A percentile compares a stretch with the other conserved stretches of the same genome.
Evolutionary conservation across 2,888 invertebrate genomes (phyloP).

Genomic region (Sminthurides aquaticus): DNA sequence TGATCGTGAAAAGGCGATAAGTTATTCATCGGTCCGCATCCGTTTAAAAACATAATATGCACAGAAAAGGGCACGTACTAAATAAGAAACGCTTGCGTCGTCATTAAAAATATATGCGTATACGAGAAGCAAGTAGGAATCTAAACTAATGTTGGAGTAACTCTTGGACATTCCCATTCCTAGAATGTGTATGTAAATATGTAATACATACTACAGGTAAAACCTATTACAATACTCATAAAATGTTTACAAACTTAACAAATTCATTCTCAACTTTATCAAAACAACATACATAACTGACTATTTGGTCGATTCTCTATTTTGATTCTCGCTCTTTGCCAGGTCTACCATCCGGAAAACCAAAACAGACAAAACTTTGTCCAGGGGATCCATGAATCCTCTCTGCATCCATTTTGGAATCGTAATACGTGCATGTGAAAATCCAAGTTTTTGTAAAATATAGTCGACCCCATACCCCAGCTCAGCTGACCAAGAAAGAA

Average conservation of each 20-base stretch:
- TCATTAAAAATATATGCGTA: too few species aligned
- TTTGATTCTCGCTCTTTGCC: constrained; percentile 36
- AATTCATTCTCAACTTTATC: neutral
- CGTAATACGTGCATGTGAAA: constrained; percentile 93
- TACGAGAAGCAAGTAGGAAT: too few species aligned
- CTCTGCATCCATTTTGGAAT: constrained; percentile 99
- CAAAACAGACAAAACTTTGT: constrained; percentile 77
- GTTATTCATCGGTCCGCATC: too few species aligned
- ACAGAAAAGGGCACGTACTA: too few species aligned
- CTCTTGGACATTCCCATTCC: too few species aligned
- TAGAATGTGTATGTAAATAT: too few species aligned
- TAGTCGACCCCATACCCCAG: constrained; percentile 84
- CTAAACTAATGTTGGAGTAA: neutral
- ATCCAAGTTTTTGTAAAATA: constrained; percentile 93
- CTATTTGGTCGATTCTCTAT: constrained; percentile 8
- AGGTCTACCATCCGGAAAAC: constrained; percentile 61
- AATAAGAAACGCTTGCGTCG: too few species aligned
- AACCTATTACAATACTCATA: too few species aligned
- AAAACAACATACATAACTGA: neutral
- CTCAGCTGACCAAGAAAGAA: constrained; percentile 71
- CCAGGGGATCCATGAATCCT: constrained; percentile 94
- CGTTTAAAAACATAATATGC: too few species aligned
- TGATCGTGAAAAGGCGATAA: too few species aligned
- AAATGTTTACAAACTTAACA: too few species aligned
- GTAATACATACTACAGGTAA: too few species aligned